phyloP scores from a whole-genome alignment of 2,797 vertebrate genomes.

The Pipistrellus pipistrellus region DNA sequence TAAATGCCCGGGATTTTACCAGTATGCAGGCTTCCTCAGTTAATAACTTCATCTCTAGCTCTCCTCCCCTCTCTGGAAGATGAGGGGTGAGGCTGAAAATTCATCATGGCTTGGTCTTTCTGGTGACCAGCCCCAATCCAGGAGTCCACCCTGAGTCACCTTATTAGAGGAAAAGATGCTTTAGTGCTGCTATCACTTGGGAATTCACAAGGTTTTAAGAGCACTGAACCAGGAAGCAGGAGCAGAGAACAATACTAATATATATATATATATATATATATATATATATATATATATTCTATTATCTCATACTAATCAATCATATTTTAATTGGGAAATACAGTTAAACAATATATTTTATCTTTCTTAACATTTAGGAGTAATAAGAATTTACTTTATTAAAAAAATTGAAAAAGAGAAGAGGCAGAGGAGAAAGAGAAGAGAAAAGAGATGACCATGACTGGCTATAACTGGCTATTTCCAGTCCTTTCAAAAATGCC shows the following conservation, averaged over 20 bases:
- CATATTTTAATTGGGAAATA: not conserved
- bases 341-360: not conserved
- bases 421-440: not conserved
- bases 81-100: not conserved
- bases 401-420: not conserved
- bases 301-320: not conserved
- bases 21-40: not conserved
- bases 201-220: not conserved
- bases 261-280: not conserved
- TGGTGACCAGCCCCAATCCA: not conserved
- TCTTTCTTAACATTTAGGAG: slow-evolving; percentile 13
- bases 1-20: not conserved
- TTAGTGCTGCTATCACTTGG: not conserved
- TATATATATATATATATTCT: not conserved
- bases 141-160: not conserved
- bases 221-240: not conserved
- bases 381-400: not conserved
- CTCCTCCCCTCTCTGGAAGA: not conserved
- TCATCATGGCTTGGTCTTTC: not conserved
- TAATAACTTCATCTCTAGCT: not conserved
- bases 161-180: not conserved
- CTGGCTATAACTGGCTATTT: not conserved
- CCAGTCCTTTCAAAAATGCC: not conserved
- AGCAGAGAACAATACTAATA: not conserved
- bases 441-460: not conserved